Base-by-base conservation (phyloP, 1,140 invertebrate species). In the Meloidogyne floridensis region DNA sequence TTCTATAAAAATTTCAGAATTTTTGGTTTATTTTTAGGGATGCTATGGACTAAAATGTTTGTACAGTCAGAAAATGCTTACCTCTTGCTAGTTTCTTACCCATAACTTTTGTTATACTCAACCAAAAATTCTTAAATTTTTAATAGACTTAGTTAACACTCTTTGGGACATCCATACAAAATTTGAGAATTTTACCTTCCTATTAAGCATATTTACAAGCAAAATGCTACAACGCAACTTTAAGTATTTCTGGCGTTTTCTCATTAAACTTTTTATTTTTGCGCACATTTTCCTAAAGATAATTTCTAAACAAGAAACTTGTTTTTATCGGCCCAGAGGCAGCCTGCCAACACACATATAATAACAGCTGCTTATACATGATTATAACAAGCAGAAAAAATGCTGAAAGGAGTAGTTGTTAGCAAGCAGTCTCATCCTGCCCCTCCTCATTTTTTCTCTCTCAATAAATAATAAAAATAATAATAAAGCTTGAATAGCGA, bases 311-410 rank as follows among this genome's bases (percentile, higher is more conserved):
- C 59, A 65, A 65, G n/a, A 32, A 32, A 32, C 32, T 32, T 32
- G 32, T 32, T 32, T 32, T 32, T 18, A 65, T 15, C 59, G 59
- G 59, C 59, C 59, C 47, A 65, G 59, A 11, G 59, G n/a, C 59
- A n/a, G 15, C 4, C 56, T 59, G 4, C 56, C 56, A 59, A 18
- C n/a, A 65, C n/a, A 65, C 5, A n/a, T n/a, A 65, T 6, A 65
- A 65, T 15, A 65, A n/a, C 59, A 59, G 59, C 59, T 65, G 59
- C 59, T 65, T 65, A 65, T 65, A 65, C 59, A 65, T 65, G 59
- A 65, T 65, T n/a, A 65, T 65, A 65, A 32, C 32, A 32, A 65
- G 7, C 59, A n/a, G n/a, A n/a, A 15, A 65, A 65, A 65, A 65
- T 32, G 15, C 59, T n/a, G n/a, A n/a, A n/a, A n/a, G 7, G n/a